These are phyloP conservation scores for Montipora capricornis DNA, from an alignment of 64 coral and sea anemone genomes.

Conservation along the genomic window DNA sequence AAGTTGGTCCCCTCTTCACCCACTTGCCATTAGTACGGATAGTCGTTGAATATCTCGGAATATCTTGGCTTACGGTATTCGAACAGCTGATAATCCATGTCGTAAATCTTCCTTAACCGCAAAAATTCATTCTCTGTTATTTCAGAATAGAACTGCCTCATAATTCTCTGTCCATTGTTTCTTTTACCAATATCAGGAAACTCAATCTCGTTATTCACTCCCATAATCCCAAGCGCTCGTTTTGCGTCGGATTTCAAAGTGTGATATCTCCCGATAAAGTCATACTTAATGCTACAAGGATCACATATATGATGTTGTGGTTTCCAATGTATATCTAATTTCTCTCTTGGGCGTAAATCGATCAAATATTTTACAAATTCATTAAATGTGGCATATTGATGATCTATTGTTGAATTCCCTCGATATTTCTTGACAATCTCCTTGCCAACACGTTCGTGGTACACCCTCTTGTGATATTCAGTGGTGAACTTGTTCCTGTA, in stretches of 20 bases:
- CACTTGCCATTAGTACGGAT: not conserved
- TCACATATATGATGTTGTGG: not conserved
- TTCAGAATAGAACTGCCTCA: slow-evolving; percentile 18
- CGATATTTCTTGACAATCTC: not conserved
- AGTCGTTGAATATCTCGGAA: not conserved
- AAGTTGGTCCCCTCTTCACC: too few species aligned
- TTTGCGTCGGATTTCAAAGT: slow-evolving; percentile 3
- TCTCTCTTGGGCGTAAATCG: not conserved
- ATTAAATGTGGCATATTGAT: not conserved
- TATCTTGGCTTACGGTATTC: slow-evolving; percentile 11
- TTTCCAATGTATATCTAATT: not conserved
- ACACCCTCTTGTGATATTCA: not conserved
- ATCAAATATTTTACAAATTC: slow-evolving; percentile 22
- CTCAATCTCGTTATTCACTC: not conserved
- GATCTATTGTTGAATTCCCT: not conserved
- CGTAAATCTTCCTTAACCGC: slow-evolving; percentile 16
- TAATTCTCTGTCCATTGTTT: not conserved
- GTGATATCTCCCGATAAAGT: slow-evolving; percentile 44
- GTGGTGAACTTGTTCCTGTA: slow-evolving; percentile 77
- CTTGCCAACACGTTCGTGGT: not conserved
- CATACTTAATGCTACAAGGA: slow-evolving; percentile 48
- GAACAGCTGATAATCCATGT: slow-evolving; percentile 39
- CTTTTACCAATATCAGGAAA: not conserved
- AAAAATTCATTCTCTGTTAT: slow-evolving; percentile 10
- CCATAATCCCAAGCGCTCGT: slow-evolving; percentile 6